phyloP scores from a whole-genome alignment of 2,888 invertebrate genomes.

The Sinotaia quadrata region DNA sequence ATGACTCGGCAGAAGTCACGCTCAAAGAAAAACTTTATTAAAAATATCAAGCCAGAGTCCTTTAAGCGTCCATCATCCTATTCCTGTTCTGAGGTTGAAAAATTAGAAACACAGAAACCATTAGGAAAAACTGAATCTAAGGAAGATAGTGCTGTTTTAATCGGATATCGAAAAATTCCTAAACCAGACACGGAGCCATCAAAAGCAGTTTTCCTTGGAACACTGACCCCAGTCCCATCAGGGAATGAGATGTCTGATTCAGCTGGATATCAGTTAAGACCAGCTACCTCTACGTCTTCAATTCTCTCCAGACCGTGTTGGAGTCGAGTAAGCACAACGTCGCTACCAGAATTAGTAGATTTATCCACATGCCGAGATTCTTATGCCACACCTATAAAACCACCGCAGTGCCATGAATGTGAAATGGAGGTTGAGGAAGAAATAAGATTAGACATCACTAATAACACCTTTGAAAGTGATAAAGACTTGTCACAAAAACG shows the following conservation, averaged over 20 bases:
- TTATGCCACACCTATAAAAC: background rate
- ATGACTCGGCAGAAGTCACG: slow-evolving; percentile 27
- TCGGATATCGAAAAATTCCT: slow-evolving; percentile 67
- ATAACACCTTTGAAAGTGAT: background rate
- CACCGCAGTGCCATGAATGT: background rate
- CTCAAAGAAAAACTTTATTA: slow-evolving; percentile 58
- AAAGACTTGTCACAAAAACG: slow-evolving; percentile 6
- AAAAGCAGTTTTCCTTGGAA: slow-evolving; percentile 60
- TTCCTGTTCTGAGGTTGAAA: slow-evolving; percentile 57
- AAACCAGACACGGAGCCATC: slow-evolving; percentile 40
- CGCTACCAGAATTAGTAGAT: slow-evolving; percentile 65
- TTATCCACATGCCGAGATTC: background rate
- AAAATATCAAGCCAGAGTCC: slow-evolving; percentile 68
- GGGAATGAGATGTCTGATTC: background rate
- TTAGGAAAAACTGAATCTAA: slow-evolving; percentile 45
- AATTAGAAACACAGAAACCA: slow-evolving; percentile 26
- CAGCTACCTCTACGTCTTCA: slow-evolving; percentile 46
- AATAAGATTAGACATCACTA: background rate
- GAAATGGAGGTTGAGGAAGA: background rate
- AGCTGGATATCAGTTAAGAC: slow-evolving; percentile 10
- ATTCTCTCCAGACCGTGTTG: slow-evolving; percentile 53
- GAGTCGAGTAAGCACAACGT: slow-evolving; percentile 64
- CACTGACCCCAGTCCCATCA: slow-evolving; percentile 65
- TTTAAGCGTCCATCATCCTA: slow-evolving; percentile 68
- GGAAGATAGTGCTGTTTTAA: slow-evolving; percentile 40